Percentiles rank a stretch among this genome's conserved stretches.
Conservation (phyloP, 2,113 vertebrate genomes). For the Alligator mississippiensis region DNA sequence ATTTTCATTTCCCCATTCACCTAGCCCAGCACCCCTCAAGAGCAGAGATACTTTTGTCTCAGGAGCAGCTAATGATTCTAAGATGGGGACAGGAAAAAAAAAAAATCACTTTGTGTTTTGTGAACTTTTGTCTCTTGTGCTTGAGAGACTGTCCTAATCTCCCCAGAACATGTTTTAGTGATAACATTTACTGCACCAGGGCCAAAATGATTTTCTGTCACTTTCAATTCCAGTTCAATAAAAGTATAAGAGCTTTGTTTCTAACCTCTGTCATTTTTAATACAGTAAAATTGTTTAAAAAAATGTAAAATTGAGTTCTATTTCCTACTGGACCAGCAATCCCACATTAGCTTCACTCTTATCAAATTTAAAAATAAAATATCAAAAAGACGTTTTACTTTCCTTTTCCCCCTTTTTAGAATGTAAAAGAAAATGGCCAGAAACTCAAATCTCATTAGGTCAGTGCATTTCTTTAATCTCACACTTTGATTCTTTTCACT, state of each 20-base stretch:
- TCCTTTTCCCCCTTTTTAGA: background rate
- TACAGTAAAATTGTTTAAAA: constrained; percentile 79
- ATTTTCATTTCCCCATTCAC: background rate
- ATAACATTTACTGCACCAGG: constrained; percentile 79
- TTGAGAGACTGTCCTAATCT: constrained; percentile 77
- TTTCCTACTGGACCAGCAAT: constrained; percentile 75
- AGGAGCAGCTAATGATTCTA: constrained; percentile 15
- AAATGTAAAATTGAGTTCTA: constrained; percentile 81
- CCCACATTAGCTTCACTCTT: constrained; percentile 71
- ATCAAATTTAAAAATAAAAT: constrained; percentile 72
- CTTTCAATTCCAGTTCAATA: constrained; percentile 80
- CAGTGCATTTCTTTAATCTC: constrained; percentile 68
- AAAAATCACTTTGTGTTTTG: constrained; percentile 61
- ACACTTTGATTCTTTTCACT: constrained; percentile 56
- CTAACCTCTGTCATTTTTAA: constrained; percentile 87
- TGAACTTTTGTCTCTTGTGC: constrained; percentile 76
- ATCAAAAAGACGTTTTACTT: constrained; percentile 64
- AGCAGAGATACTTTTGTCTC: constrained; percentile 47
- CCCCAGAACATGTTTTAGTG: constrained; percentile 77
- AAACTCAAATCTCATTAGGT: constrained; percentile 65
- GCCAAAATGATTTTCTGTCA: constrained; percentile 85
- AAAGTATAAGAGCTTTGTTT: constrained; percentile 79
- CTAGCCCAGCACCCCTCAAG: background rate
- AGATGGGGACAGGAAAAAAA: constrained; percentile 40
- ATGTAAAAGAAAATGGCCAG: constrained; percentile 44